Evolutionary conservation across 2,113 vertebrate species (phyloP).

Genomic region (Murina feae): DNA sequence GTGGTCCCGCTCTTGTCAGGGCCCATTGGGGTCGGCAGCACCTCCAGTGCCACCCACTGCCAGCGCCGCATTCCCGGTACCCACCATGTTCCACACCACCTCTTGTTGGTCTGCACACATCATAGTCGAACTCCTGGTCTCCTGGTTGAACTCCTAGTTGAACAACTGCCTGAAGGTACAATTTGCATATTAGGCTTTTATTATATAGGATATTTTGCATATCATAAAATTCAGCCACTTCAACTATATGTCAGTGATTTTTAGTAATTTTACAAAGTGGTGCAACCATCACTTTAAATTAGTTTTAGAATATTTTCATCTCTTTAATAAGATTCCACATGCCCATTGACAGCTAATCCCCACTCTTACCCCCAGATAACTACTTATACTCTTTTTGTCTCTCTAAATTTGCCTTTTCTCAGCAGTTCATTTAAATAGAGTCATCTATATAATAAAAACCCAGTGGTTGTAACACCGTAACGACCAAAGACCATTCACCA

Average conservation of each 20-base stretch:
- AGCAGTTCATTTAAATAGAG: not conserved
- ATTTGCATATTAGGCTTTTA: too few relatives aligned
- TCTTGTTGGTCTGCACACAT: too few relatives aligned
- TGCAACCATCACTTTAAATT: not conserved
- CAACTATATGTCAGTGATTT: not conserved
- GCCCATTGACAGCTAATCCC: not conserved
- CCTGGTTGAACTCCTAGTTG: too few relatives aligned
- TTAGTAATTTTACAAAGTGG: constrained; percentile 13
- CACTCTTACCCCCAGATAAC: not conserved
- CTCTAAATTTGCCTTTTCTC: not conserved
- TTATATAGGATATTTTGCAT: not conserved
- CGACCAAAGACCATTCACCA: too few relatives aligned
- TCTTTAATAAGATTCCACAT: not conserved
- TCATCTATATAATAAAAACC: not conserved
- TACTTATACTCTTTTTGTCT: not conserved
- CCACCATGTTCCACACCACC: too few relatives aligned
- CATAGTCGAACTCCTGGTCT: too few relatives aligned
- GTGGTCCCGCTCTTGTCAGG: too few relatives aligned
- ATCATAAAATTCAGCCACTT: not conserved
- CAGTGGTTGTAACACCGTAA: too few relatives aligned
- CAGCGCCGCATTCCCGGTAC: too few relatives aligned
- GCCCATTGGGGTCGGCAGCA: too few relatives aligned
- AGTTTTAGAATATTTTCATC: constrained; percentile 15
- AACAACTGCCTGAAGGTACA: too few relatives aligned
- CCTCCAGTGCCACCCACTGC: too few relatives aligned